phyloP scores from a whole-genome alignment of 2,113 vertebrate genomes.

The Paedocypris sp. region DNA sequence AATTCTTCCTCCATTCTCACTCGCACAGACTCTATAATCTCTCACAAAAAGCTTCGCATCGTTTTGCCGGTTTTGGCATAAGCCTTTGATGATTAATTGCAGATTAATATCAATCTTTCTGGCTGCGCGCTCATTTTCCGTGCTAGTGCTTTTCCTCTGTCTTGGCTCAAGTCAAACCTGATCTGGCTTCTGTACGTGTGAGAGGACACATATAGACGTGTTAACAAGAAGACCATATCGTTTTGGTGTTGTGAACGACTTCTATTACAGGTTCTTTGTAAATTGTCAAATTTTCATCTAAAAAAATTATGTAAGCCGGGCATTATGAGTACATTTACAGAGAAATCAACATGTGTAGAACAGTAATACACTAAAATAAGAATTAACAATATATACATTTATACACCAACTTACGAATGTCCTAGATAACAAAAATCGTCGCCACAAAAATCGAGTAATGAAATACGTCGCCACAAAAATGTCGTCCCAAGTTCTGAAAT shows the following conservation, averaged over 20 bases:
- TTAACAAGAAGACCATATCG: neutral
- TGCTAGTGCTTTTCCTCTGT: neutral
- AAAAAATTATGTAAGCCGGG: too few relatives aligned
- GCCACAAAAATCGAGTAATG: too few relatives aligned
- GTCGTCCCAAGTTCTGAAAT: too few relatives aligned
- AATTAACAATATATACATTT: too few relatives aligned
- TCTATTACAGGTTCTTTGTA: too few relatives aligned
- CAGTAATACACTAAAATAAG: too few relatives aligned
- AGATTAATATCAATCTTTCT: constrained; percentile 5
- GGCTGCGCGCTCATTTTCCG: neutral
- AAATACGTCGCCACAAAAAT: too few relatives aligned
- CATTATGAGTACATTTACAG: too few relatives aligned
- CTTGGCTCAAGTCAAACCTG: neutral
- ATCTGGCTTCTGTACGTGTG: neutral
- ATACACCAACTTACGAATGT: too few relatives aligned
- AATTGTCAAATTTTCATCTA: too few relatives aligned
- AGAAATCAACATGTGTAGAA: too few relatives aligned
- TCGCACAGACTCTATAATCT: neutral
- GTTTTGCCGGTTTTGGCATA: constrained; percentile 2
- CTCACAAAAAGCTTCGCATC: neutral
- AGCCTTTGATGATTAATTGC: constrained; percentile 6
- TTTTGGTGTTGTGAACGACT: neutral
- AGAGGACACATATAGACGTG: neutral
- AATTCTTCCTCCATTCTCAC: neutral
- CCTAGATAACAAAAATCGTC: too few relatives aligned